Evolutionary conservation across 2,113 vertebrate genomes (phyloP).

Genomic region (Halichoerus grypus): DNA sequence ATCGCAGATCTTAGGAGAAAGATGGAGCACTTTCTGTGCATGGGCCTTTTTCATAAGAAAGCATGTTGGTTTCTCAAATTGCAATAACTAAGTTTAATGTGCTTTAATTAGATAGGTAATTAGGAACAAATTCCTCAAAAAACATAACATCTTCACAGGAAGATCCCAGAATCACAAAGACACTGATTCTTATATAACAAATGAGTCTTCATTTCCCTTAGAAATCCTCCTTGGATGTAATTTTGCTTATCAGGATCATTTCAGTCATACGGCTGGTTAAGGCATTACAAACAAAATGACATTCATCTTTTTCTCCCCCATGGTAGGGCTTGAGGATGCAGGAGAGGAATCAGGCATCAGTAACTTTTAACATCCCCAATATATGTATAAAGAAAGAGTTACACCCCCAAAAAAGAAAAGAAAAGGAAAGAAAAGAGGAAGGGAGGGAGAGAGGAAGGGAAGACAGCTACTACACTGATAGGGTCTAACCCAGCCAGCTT

Average conservation of each 20-base stretch:
- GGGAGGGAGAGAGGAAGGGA: not conserved
- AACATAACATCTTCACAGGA: not conserved
- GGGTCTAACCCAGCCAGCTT: not conserved
- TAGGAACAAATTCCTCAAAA: slow-evolving; percentile 24
- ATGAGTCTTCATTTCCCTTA: not conserved
- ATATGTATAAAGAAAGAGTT: not conserved
- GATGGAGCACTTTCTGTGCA: not conserved
- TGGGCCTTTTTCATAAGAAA: slow-evolving; percentile 23
- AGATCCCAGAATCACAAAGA: slow-evolving; percentile 34
- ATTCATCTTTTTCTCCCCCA: not conserved
- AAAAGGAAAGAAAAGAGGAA: not conserved
- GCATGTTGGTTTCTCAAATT: slow-evolving; percentile 42
- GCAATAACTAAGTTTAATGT: not conserved
- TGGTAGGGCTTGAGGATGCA: not conserved
- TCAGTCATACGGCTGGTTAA: not conserved
- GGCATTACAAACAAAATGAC: not conserved
- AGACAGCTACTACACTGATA: not conserved
- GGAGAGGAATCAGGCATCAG: not conserved
- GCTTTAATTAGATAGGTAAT: slow-evolving; percentile 11
- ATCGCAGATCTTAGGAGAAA: not conserved
- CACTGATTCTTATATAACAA: not conserved
- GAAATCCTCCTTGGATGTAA: not conserved
- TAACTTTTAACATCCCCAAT: not conserved
- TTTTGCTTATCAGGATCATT: not conserved
- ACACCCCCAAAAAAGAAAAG: not conserved